Base-by-base conservation (phyloP, 1,140 invertebrate genomes). In the Musca domestica region DNA sequence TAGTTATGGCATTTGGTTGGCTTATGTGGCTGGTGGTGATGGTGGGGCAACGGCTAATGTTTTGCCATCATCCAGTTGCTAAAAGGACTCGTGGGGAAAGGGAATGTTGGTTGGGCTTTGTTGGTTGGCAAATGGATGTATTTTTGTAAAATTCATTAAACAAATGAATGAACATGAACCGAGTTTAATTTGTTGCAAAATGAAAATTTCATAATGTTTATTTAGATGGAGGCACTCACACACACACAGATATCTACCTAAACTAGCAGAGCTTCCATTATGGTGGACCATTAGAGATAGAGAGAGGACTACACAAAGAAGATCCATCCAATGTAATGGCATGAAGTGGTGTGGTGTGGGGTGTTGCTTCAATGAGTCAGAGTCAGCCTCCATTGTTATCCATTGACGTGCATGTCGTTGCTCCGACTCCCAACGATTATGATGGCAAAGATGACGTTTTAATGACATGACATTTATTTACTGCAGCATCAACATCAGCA, bases 161-260 rank as follows among this genome's bases (percentile, higher is more conserved):
- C 19, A 61, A 61, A 61, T 41, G 30, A 58, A 41, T 61, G 30
- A 61, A 61, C n/a, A 20, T n/a, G 30, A 61, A 41, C 30, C 34
- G 34, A 34, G 56, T 61, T 61, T 61, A 61, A 61, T 61, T 61
- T 61, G 56, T 61, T 61, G 34, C 56, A 61, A 61, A 41, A 61
- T 61, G 56, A 30, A 61, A 61, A 19, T 61, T 61, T 27, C 27
- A 58, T 58, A 30, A 41, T 41, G 34, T 51, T 61, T 34, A 61
- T 61, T 61, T 61, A 41, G 56, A 41, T 19, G 27, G 27, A 14
- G 34, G n/a, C n/a, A 51, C 6, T 34, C 14, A 20, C 56, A 34
- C 25, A 27, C 25, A 23, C 27, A 34, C 56, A 41, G 10, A 41
- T 12, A 41, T 30, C 9, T 30, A 4, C 34, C 34, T 41, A 12